phyloP scores from a whole-genome alignment of 2,113 vertebrate species.

The Neomonachus schauinslandi region DNA sequence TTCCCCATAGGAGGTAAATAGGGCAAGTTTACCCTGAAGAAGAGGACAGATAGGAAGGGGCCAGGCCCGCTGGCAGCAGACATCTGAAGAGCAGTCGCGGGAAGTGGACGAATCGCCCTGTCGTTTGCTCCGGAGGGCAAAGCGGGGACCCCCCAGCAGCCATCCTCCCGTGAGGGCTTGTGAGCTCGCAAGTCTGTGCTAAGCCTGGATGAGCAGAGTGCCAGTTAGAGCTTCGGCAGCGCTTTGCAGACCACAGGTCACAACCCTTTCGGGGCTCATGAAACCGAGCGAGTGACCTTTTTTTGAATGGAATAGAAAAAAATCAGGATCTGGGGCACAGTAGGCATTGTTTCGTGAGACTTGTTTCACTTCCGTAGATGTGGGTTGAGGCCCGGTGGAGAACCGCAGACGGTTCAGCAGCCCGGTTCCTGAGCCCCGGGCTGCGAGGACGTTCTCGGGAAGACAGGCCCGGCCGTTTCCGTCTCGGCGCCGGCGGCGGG shows the following conservation, averaged over 20 bases:
- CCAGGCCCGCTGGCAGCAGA: not conserved
- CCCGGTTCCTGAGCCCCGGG: not conserved
- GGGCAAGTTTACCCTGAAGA: too few species aligned
- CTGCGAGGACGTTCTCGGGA: not conserved
- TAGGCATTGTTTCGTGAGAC: too few species aligned
- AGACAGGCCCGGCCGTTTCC: not conserved
- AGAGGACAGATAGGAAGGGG: not conserved
- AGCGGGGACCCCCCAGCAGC: not conserved
- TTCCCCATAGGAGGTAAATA: not conserved
- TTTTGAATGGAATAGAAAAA: not conserved
- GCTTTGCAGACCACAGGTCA: not conserved
- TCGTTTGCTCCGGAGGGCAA: not conserved
- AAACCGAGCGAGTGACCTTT: not conserved
- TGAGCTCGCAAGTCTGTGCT: not conserved
- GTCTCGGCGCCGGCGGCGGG: too few species aligned
- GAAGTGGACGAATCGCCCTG: too few species aligned
- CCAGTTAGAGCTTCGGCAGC: not conserved
- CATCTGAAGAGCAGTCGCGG: accelerated
- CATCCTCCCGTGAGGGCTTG: not conserved
- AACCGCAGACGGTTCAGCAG: too few species aligned
- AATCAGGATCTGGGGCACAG: not conserved
- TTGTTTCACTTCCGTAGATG: accelerated
- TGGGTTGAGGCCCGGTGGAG: not conserved
- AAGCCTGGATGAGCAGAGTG: not conserved
- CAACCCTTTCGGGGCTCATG: accelerated